Evolutionary conservation across 2,888 invertebrate species (phyloP), one percentile per base, ranked within the genome.

Genomic region (Biston betularia): DNA sequence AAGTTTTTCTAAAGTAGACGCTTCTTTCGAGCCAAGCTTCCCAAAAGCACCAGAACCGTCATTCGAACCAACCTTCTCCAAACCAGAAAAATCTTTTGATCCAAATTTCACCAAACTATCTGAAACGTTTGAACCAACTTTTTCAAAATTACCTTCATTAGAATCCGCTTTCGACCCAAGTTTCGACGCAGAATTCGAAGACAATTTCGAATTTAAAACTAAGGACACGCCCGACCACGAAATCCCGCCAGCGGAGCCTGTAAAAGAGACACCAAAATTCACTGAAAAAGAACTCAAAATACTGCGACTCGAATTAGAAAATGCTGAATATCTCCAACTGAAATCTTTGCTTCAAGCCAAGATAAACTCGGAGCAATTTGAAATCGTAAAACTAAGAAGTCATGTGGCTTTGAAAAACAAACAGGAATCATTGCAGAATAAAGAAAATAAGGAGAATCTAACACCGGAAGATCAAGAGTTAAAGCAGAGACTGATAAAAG

Each of bases 281-380:
- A 94, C 95, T 0, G 95, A 95, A 52, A 95, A 95, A 65, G 95
- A 95, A 77, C 79, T 94, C 0, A 94, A 93, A 78, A 89, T 96
- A 42, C 82, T 95, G 54, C 86, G 95, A 60, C 81, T 96, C 6
- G 95, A 96, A 81, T 86, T 96, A n/a, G 96, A 96, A 83, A 95
- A 96, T 74, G 95, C 95, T 2, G 95, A 95, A 74, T 92, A 96
- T 69, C 84, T 96, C 38, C 95, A 95, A 71, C 92, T 97, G 77
- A 96, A 97, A 73, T 95, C 95, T 0, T 92, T 96, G 54, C 86
- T 97, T 11, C 95, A 96, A 80, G 95, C 95, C 0, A 95, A 96
- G 80, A 96, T 97, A 61, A 95, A 95, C 79, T 94, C 95, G 0
- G 97, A 97, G 87, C 95, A 95, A 75, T 95, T 95, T 48, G 97